Percentiles rank a stretch among this genome's conserved stretches.
These are phyloP conservation scores for Pomacea canaliculata DNA, from an alignment of 2,888 invertebrate species.

Conservation along the genomic window DNA sequence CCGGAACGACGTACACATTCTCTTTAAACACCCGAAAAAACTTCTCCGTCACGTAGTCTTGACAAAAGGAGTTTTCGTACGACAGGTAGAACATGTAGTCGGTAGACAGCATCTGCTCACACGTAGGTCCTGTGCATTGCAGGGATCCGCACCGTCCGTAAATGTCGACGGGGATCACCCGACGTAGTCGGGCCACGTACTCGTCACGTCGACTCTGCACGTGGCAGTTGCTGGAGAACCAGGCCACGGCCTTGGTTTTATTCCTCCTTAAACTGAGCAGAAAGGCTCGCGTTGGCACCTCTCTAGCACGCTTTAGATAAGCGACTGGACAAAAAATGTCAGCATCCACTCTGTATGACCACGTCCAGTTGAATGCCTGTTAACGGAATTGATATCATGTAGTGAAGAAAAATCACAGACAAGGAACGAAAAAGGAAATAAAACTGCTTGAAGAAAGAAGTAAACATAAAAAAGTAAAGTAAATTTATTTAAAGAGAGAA, in stretches of 20 bases:
- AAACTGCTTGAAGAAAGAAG: too few relatives aligned
- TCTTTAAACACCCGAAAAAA: conserved; percentile 20
- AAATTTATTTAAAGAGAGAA: too few relatives aligned
- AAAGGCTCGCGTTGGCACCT: conserved; percentile 1
- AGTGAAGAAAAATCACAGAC: too few relatives aligned
- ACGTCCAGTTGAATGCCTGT: too few relatives aligned
- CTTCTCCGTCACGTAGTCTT: conserved; percentile 37
- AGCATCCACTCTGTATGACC: conserved; percentile 34
- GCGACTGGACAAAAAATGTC: conserved; percentile 35
- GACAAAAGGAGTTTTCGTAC: conserved; percentile 36
- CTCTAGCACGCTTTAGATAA: not conserved
- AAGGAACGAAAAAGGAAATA: too few relatives aligned
- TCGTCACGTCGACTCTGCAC: conserved; percentile 22
- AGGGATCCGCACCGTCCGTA: conserved; percentile 33
- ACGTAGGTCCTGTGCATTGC: conserved; percentile 1
- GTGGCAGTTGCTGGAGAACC: conserved; percentile 27
- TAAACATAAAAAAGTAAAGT: too few relatives aligned
- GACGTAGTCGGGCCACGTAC: conserved; percentile 22
- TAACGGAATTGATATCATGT: too few relatives aligned
- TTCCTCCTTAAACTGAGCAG: conserved; percentile 8
- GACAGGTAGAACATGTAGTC: conserved; percentile 34
- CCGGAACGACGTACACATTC: conserved; percentile 22
- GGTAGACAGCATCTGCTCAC: conserved; percentile 13
- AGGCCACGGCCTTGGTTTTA: conserved; percentile 28
- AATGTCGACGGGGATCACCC: conserved; percentile 27